These are phyloP conservation scores for Aphidius ervi DNA, from an alignment of 1,140 invertebrate species.

Conservation along the genomic window DNA sequence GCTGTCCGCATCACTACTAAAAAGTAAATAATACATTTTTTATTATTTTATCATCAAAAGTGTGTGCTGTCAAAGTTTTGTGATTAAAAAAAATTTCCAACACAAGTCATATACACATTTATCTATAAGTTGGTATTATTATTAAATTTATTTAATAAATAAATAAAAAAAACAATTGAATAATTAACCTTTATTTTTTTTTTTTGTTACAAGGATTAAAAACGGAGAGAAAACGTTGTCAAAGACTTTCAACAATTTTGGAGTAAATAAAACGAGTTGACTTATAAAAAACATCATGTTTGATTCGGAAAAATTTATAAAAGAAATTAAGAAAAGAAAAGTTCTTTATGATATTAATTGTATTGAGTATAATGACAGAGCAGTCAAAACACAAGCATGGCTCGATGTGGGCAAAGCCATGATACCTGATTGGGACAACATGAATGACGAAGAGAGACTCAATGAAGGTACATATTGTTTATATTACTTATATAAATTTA, in stretches of 20 bases:
- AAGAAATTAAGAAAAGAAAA: conserved; percentile 43
- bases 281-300: conserved; percentile 29
- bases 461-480: conserved; percentile 36
- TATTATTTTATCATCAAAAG: too few species aligned
- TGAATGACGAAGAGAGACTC: conserved; percentile 38
- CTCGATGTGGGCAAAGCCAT: conserved; percentile 44
- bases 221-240: background rate
- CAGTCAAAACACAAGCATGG: conserved; percentile 45
- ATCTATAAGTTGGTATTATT: too few species aligned
- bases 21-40: too few species aligned
- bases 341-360: conserved; percentile 45
- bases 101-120: too few species aligned
- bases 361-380: conserved; percentile 44
- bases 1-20: too few species aligned
- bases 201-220: background rate
- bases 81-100: too few species aligned
- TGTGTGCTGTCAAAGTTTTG: too few species aligned
- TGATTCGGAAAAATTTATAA: conserved; percentile 46
- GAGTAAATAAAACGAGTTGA: too few species aligned
- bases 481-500: too few species aligned
- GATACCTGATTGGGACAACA: conserved; percentile 40
- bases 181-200: background rate
- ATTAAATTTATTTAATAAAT: too few species aligned
- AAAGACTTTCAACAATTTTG: conserved; percentile 2
- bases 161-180: too few species aligned